Conservation (phyloP, 2,113 vertebrate species). For the Danionella cerebrum region DNA sequence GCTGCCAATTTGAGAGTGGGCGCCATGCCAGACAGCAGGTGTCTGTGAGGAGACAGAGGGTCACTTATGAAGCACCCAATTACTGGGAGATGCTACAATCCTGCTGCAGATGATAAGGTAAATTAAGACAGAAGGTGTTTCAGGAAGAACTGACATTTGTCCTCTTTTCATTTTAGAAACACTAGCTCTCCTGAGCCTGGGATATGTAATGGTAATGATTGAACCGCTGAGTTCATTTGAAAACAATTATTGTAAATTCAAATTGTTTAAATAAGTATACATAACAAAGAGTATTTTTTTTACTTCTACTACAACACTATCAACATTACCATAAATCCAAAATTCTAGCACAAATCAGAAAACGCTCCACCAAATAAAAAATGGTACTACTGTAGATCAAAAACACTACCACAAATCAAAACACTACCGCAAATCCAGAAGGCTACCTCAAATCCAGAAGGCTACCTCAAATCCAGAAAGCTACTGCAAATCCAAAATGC, state of each 20-base stretch:
- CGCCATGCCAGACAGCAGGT: constrained; percentile 55
- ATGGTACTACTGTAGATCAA: too few species aligned
- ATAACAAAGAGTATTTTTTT: too few species aligned
- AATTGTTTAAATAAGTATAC: too few species aligned
- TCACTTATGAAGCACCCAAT: constrained; percentile 53
- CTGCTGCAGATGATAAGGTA: background rate
- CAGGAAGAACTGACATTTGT: background rate
- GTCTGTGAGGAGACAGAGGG: constrained; percentile 54
- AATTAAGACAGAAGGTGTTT: constrained; percentile 3
- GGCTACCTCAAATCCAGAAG: too few species aligned
- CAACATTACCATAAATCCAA: too few species aligned
- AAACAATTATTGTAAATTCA: background rate
- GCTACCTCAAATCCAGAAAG: too few species aligned
- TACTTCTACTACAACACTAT: too few species aligned
- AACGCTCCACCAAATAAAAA: too few species aligned
- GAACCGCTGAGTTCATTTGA: background rate
- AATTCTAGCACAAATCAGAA: too few species aligned
- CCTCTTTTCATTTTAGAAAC: background rate
- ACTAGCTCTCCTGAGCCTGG: background rate
- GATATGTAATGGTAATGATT: background rate
- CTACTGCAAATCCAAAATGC: too few species aligned
- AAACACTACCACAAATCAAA: too few species aligned
- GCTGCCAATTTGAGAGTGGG: constrained; percentile 63
- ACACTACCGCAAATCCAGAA: too few species aligned
- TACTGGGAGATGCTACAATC: constrained; percentile 1